These are phyloP conservation scores for Trichonephila inaurata DNA, from an alignment of 1,140 invertebrate genomes.

Conservation along the genomic window DNA sequence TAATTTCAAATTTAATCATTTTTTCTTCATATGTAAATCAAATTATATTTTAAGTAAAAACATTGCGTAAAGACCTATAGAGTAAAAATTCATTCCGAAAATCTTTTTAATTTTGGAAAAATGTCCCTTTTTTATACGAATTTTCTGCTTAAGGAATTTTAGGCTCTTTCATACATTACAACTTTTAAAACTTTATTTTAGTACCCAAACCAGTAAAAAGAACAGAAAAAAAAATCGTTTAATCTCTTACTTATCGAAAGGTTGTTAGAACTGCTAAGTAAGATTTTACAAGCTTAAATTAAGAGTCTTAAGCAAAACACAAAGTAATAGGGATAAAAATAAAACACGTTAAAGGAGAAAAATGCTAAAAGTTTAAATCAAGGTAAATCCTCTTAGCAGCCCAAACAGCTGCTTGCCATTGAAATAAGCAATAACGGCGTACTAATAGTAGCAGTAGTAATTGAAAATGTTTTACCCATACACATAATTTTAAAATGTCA, in stretches of 20 bases:
- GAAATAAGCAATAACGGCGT: not conserved
- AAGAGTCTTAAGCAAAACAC: slow-evolving; percentile 18
- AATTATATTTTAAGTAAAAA: too few relatives aligned
- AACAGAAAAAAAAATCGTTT: not conserved
- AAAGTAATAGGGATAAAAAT: not conserved
- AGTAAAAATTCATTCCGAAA: too few relatives aligned
- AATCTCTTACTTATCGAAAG: not conserved
- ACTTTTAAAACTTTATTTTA: too few relatives aligned
- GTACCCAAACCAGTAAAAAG: not conserved
- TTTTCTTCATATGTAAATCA: too few relatives aligned
- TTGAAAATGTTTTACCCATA: not conserved
- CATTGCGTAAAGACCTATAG: too few relatives aligned
- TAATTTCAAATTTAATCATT: too few relatives aligned
- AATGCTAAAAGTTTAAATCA: not conserved
- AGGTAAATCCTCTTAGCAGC: not conserved
- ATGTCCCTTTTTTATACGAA: too few relatives aligned
- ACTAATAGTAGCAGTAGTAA: not conserved
- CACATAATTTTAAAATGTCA: too few relatives aligned
- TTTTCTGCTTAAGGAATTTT: too few relatives aligned
- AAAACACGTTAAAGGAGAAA: not conserved
- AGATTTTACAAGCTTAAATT: slow-evolving; percentile 28
- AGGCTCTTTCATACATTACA: too few relatives aligned
- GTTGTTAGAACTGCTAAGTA: not conserved
- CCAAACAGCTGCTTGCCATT: not conserved
- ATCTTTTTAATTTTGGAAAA: too few relatives aligned